These are phyloP conservation scores for Parasteatoda tepidariorum DNA, from an alignment of 1,140 invertebrate genomes.

Conservation along the genomic window DNA sequence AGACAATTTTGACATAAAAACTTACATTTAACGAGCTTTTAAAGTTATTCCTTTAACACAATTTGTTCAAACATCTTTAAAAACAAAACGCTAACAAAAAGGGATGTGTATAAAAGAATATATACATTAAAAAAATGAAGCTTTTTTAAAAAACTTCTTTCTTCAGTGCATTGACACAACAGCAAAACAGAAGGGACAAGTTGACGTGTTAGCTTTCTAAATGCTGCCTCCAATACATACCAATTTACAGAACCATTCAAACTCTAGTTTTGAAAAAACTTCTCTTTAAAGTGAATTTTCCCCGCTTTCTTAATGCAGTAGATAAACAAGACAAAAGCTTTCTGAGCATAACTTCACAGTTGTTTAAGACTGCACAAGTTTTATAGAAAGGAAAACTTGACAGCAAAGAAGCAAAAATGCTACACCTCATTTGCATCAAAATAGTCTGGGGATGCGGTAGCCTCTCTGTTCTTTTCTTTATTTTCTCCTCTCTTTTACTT, in stretches of 20 bases:
- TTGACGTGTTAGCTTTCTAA: neutral
- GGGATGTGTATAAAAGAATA: no score
- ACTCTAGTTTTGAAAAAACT: neutral
- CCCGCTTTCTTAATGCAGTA: neutral
- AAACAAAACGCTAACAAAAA: no score
- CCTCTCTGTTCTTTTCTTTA: neutral
- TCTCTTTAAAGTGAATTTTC: neutral
- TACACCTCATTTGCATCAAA: slow-evolving; percentile 40
- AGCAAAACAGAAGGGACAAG: neutral
- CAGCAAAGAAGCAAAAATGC: slow-evolving; percentile 15
- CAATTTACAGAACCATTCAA: neutral
- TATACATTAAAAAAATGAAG: neutral
- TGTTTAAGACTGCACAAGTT: slow-evolving; percentile 28
- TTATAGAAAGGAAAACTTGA: slow-evolving; percentile 26
- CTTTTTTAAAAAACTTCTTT: neutral
- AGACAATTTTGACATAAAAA: no score
- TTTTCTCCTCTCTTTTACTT: no score
- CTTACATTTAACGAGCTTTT: no score
- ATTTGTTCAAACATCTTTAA: no score
- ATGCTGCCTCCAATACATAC: neutral
- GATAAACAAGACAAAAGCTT: slow-evolving; percentile 20
- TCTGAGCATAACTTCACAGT: slow-evolving; percentile 38
- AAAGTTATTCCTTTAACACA: no score
- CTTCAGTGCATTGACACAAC: neutral
- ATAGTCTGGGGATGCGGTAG: neutral